phyloP scores from a whole-genome alignment of 30 jellyfish, hydroid and myxozoan species.

The Thelohanellus kitauei region DNA sequence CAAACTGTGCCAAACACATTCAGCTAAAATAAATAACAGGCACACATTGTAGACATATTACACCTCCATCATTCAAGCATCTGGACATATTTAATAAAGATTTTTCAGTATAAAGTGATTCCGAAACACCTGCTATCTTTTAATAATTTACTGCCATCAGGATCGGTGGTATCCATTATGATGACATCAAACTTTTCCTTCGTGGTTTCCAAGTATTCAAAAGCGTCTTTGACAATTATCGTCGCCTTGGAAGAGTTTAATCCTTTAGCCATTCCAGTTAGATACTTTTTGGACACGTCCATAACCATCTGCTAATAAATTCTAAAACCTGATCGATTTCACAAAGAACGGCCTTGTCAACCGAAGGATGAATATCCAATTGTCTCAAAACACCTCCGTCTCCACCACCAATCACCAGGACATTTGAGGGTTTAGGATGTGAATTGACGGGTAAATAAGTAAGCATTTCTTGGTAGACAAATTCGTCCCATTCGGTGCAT shows the following conservation, averaged over 20 bases:
- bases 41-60: slow-evolving; percentile 37
- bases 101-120: too few relatives aligned
- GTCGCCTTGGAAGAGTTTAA: slow-evolving; percentile 8
- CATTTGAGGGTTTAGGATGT: slow-evolving; percentile 44
- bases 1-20: slow-evolving; percentile 24
- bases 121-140: too few relatives aligned
- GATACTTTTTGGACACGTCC: slow-evolving; percentile 16
- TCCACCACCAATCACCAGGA: slow-evolving; percentile 39
- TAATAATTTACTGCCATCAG: slow-evolving; percentile 11
- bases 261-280: slow-evolving; percentile 24
- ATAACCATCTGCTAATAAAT: slow-evolving; percentile 48
- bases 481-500: slow-evolving; percentile 45
- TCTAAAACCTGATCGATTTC: slow-evolving; percentile 56
- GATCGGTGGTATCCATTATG: slow-evolving; percentile 32
- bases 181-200: slow-evolving; percentile 18
- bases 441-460: slow-evolving; percentile 23
- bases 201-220: slow-evolving; percentile 8
- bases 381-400: slow-evolving; percentile 52
- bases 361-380: slow-evolving; percentile 20
- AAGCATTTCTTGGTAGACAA: slow-evolving; percentile 64
- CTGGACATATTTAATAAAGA: too few relatives aligned
- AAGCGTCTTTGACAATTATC: slow-evolving; percentile 13
- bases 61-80: slow-evolving; percentile 22
- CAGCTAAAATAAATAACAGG: slow-evolving; percentile 13
- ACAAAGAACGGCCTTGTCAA: slow-evolving; percentile 17